phyloP scores from a whole-genome alignment of 2,113 vertebrate species.

The Peromyscus maniculatus region DNA sequence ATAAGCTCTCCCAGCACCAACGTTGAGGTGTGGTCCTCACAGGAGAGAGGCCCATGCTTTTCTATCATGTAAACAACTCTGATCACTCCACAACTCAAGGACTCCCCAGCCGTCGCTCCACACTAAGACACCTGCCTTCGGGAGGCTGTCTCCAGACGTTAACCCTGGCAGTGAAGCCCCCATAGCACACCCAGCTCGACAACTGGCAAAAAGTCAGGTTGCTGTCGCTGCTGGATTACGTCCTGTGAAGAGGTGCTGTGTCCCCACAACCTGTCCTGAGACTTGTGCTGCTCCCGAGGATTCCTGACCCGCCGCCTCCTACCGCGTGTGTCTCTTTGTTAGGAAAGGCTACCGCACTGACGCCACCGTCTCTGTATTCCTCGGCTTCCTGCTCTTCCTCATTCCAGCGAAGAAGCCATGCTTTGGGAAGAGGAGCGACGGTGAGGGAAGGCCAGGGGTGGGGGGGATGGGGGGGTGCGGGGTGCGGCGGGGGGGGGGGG shows the following conservation, averaged over 20 bases:
- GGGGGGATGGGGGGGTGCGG: neutral
- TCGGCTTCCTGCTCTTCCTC: slow-evolving; percentile 98
- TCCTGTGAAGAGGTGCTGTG: neutral
- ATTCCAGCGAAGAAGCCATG: slow-evolving; percentile 94
- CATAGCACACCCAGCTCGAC: neutral
- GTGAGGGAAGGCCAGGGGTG: slow-evolving; percentile 81
- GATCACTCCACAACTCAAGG: neutral
- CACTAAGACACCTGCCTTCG: neutral
- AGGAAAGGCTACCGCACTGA: slow-evolving; percentile 98
- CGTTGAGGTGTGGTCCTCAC: neutral
- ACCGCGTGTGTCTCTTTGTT: slow-evolving; percentile 53
- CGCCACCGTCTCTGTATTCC: slow-evolving; percentile 96
- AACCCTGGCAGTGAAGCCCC: neutral
- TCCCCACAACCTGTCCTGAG: neutral
- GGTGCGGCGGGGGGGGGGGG: no score
- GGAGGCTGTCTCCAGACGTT: neutral
- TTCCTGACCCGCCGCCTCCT: neutral
- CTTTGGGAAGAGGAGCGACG: slow-evolving; percentile 86
- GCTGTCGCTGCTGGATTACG: neutral
- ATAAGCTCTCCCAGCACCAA: neutral
- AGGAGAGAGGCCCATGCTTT: neutral
- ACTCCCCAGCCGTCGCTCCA: no score
- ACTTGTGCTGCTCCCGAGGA: accelerated
- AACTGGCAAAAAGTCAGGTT: neutral
- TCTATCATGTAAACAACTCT: neutral